Base-by-base conservation (phyloP, 2,888 invertebrate genomes). In the Xanthia icteritia region DNA sequence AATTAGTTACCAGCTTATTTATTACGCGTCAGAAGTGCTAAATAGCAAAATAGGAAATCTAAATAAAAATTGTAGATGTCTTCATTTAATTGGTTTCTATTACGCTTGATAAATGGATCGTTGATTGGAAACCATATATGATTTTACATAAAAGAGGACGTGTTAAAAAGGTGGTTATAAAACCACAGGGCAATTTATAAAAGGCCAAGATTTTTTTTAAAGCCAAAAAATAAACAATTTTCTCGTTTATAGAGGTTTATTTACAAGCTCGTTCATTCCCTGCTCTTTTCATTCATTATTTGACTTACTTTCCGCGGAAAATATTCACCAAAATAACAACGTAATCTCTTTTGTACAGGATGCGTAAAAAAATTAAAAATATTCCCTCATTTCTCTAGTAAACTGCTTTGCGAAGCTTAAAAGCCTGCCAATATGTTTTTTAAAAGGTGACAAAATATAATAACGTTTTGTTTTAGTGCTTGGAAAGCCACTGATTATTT, bases 341-440 rank as follows among this genome's bases (percentile, higher is more conserved):
- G 73, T 73, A 76, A 81, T 79, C 76, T 71, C 45, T 73, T 86
- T 76, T 71, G 45, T 23, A 51, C 42, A 76, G 68, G 54, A 5
- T 63, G 64, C 36, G 67, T 23, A 66, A 73, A 76, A 69, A 69
- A 69, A 66, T 66, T 39, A 36, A 71, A 81, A 87, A 79, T 70
- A 56, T 56, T 2, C 23, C 17, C 23, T 81, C 75, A 63, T 76
- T n/a, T 72, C 54, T 0, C 69, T n/a, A 63, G 70, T 81, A 82
- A 86, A 71, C 76, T 75, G 80, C 76, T 85, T 76, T 72, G 39
- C 45, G 36, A 61, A 76, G 87, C 86, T 79, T 89, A 89, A 89
- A 89, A 88, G 89, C 89, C 83, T 84, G 82, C 79, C 85, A 86
- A 88, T 83, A 82, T 64, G 68, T 75, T 77, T 73, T 77, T 67